Evolutionary conservation across 2,797 vertebrate genomes (phyloP).

Genomic region (Sorex maritimensis): DNA sequence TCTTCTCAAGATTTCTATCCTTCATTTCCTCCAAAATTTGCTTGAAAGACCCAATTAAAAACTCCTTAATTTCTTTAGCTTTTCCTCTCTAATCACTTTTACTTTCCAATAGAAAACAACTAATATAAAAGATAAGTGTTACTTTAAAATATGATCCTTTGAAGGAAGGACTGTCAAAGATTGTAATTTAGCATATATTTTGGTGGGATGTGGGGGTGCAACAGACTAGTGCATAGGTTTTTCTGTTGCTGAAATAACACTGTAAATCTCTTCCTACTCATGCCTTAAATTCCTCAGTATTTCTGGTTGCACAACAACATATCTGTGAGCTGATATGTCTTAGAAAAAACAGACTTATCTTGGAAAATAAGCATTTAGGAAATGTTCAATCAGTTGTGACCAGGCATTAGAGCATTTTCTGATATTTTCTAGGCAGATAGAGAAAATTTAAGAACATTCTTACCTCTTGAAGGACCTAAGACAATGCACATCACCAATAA

Average conservation of each 20-base stretch:
- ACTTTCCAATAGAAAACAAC: conserved; percentile 70
- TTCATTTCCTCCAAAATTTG: conserved; percentile 58
- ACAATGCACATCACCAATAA: conserved; percentile 90
- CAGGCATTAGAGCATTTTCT: conserved; percentile 70
- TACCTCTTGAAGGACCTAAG: conserved; percentile 91
- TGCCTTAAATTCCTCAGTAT: conserved; percentile 85
- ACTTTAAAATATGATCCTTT: conserved; percentile 74
- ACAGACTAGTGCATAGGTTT: conserved; percentile 69
- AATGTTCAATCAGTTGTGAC: conserved; percentile 77
- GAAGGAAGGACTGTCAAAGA: conserved; percentile 78
- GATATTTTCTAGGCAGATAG: conserved; percentile 66
- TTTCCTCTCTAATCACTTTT: conserved; percentile 73
- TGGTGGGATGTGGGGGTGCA: conserved; percentile 45
- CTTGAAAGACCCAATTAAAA: conserved; percentile 60
- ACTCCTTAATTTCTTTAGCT: conserved; percentile 65
- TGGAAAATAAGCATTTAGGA: conserved; percentile 75
- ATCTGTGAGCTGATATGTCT: conserved; percentile 77
- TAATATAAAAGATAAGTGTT: conserved; percentile 68
- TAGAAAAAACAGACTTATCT: conserved; percentile 80
- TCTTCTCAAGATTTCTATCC: conserved; percentile 56
- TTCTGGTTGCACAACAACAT: conserved; percentile 84
- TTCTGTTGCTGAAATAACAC: conserved; percentile 85
- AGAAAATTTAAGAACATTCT: conserved; percentile 86
- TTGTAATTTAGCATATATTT: conserved; percentile 77
- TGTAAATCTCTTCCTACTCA: conserved; percentile 81